These are phyloP conservation scores for Hydrochoerus hydrochaeris DNA, from an alignment of 2,113 vertebrate genomes.

Conservation along the genomic window DNA sequence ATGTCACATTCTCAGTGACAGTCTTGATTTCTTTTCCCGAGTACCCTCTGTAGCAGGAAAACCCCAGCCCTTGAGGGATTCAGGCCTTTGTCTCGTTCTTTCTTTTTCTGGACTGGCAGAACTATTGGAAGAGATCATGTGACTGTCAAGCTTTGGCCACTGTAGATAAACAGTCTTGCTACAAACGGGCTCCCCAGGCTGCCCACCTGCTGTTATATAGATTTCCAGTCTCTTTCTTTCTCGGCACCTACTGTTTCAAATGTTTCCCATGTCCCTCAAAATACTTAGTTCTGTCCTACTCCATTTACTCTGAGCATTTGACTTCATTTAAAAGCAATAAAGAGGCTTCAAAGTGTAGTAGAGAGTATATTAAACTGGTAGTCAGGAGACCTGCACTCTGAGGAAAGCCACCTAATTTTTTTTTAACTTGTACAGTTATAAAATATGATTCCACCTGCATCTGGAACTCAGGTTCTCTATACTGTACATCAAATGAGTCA, in stretches of 20 bases:
- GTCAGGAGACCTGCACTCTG: background rate
- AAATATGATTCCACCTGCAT: background rate
- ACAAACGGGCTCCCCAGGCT: background rate
- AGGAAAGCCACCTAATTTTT: background rate
- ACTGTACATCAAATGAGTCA: background rate
- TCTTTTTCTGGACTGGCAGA: background rate
- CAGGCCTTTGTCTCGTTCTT: background rate
- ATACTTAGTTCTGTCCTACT: background rate
- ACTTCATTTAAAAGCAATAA: slow-evolving; percentile 48
- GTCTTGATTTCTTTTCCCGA: background rate
- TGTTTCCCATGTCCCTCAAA: background rate
- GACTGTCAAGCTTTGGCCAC: background rate
- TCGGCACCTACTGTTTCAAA: background rate
- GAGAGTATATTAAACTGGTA: background rate
- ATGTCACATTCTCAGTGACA: background rate
- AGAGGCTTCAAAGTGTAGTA: background rate
- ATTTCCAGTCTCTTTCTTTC: background rate
- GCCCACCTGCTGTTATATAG: rapidly evolving
- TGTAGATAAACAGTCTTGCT: background rate
- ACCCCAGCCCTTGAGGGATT: background rate
- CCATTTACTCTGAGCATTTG: background rate
- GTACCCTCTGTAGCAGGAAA: background rate
- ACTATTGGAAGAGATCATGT: background rate
- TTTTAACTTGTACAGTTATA: background rate
- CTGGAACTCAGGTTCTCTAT: background rate